Evolutionary conservation across 2,113 vertebrate genomes (phyloP).

Genomic region (Trichechus manatus): DNA sequence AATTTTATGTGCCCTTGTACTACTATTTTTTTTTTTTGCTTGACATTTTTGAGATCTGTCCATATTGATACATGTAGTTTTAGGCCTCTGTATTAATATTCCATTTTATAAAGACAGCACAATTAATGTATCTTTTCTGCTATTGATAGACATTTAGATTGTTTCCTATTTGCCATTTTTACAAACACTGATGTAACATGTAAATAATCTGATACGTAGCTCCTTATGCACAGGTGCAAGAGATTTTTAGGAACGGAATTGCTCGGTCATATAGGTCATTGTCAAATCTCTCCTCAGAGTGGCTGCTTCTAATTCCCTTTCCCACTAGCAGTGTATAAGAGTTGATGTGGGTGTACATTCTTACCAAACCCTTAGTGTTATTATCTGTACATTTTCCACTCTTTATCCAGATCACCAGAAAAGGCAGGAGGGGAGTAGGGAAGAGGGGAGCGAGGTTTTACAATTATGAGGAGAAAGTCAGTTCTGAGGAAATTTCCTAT

Average conservation of each 20-base stretch:
- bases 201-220: background rate
- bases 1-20: conserved; percentile 17
- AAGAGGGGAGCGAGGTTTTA: background rate
- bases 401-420: background rate
- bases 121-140: conserved; percentile 6
- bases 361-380: background rate
- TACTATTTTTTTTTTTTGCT: background rate
- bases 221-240: background rate
- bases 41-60: background rate
- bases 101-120: background rate
- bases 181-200: background rate
- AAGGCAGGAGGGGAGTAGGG: background rate
- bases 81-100: conserved; percentile 2
- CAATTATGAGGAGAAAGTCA: conserved; percentile 34
- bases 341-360: background rate
- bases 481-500: conserved; percentile 32
- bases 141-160: background rate
- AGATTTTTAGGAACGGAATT: background rate
- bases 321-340: background rate
- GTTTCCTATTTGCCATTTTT: conserved; percentile 6
- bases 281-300: background rate
- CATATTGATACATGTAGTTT: background rate
- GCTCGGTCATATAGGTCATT: background rate
- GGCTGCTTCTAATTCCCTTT: background rate
- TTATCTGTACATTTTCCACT: background rate